Evolutionary conservation across 2,113 vertebrate species (phyloP).

Genomic region (Istiophorus platypterus): DNA sequence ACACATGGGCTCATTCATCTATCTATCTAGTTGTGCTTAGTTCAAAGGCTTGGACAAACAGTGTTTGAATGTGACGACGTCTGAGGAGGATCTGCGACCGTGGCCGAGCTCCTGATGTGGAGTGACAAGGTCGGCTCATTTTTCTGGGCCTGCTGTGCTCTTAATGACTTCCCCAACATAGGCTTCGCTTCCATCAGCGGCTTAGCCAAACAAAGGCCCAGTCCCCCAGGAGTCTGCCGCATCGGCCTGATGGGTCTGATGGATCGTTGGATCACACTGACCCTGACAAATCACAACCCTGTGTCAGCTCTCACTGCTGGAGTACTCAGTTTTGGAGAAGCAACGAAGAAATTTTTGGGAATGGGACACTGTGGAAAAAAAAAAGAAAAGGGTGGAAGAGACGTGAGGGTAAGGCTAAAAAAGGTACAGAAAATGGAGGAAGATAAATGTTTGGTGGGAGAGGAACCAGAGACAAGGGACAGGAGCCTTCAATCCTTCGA

Average conservation of each 20-base stretch:
- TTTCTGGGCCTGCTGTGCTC: conserved; percentile 77
- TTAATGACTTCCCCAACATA: conserved; percentile 84
- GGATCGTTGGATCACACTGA: conserved; percentile 74
- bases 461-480: background rate
- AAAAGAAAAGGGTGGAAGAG: background rate
- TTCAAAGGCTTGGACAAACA: conserved; percentile 77
- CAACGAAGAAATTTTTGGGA: conserved; percentile 33
- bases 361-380: background rate
- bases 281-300: conserved; percentile 76
- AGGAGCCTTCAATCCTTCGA: conserved; percentile 6
- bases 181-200: conserved; percentile 80
- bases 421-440: background rate
- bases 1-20: conserved; percentile 74
- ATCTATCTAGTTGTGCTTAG: conserved; percentile 61
- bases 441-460: conserved; percentile 17
- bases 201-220: conserved; percentile 78
- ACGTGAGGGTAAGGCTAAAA: background rate
- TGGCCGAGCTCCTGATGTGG: conserved; percentile 76
- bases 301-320: conserved; percentile 64
- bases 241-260: conserved; percentile 73
- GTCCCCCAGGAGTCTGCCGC: conserved; percentile 72
- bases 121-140: conserved; percentile 82
- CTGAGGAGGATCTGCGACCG: conserved; percentile 63
- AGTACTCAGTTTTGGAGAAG: conserved; percentile 33
- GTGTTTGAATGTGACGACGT: conserved; percentile 69